Evolutionary conservation across 2,888 invertebrate genomes (phyloP).

Genomic region (Melolontha melolontha): DNA sequence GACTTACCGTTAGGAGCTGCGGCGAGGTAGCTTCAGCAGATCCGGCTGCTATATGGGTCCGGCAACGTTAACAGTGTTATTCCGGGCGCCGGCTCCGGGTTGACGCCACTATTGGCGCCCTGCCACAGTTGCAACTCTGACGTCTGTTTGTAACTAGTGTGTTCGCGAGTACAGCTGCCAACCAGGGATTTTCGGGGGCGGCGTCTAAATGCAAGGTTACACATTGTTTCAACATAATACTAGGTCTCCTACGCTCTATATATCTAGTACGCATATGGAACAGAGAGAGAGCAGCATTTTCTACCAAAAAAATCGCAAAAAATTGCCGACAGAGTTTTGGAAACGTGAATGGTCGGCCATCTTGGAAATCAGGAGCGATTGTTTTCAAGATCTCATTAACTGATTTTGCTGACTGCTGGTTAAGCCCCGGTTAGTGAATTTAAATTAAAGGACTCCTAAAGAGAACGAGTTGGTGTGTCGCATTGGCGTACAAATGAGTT

Average conservation of each 20-base stretch:
- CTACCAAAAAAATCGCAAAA: conserved; percentile 42
- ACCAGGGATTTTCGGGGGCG: conserved; percentile 52
- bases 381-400: conserved; percentile 66
- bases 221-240: conserved; percentile 61
- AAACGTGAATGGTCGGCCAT: conserved; percentile 59
- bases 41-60: conserved; percentile 64
- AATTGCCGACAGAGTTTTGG: conserved; percentile 45
- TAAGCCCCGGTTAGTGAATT: conserved; percentile 53
- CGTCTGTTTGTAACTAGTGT: conserved; percentile 59
- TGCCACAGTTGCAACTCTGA: conserved; percentile 61
- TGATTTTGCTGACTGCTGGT: conserved; percentile 60
- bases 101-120: conserved; percentile 66
- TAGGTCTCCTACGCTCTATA: conserved; percentile 43
- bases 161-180: conserved; percentile 51
- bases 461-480: conserved; percentile 23
- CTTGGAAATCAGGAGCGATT: conserved; percentile 64
- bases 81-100: conserved; percentile 69
- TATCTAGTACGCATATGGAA: conserved; percentile 46
- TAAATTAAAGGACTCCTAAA: conserved; percentile 47
- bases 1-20: conserved; percentile 52
- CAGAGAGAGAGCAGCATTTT: conserved; percentile 4
- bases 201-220: conserved; percentile 53
- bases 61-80: conserved; percentile 66
- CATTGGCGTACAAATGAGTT: conserved; percentile 4
- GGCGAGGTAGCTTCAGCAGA: conserved; percentile 52